Evolutionary conservation across 2,797 vertebrate species (phyloP).

Genomic region (Liasis olivaceus): DNA sequence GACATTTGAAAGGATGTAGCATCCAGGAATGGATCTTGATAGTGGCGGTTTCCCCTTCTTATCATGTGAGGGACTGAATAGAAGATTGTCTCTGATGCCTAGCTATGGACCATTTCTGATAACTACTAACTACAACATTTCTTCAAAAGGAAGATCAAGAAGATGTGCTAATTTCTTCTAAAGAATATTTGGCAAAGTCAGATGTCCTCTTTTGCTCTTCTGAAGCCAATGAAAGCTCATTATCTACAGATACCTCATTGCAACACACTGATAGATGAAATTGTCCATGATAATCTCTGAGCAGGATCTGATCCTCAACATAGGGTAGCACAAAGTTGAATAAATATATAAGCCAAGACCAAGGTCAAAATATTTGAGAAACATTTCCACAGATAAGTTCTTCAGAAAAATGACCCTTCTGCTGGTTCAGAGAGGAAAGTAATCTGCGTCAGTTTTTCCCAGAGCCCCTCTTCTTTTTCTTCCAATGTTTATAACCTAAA

Average conservation of each 20-base stretch:
- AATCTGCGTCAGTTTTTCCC: background rate
- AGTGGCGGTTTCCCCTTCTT: background rate
- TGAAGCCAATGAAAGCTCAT: background rate
- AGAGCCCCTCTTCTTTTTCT: background rate
- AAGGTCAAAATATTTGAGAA: too few relatives aligned
- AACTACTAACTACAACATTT: background rate
- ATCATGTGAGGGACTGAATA: background rate
- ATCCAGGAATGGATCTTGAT: background rate
- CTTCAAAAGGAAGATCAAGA: background rate
- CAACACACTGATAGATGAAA: background rate
- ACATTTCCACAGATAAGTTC: too few relatives aligned
- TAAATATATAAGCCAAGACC: too few relatives aligned
- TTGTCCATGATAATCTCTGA: too few relatives aligned
- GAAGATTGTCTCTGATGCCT: background rate
- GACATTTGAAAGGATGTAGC: background rate
- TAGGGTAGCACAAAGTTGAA: too few relatives aligned
- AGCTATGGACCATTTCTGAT: background rate
- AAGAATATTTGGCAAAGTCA: background rate
- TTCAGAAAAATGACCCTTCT: background rate
- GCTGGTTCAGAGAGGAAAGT: background rate
- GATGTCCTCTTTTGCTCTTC: background rate
- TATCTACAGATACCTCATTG: background rate
- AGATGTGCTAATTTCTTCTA: background rate
- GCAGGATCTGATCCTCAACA: too few relatives aligned
- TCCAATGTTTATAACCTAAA: background rate